Percentiles rank a stretch among this genome's conserved stretches.
Evolutionary conservation across 1,140 invertebrate genomes (phyloP).

Genomic region (Heliothis virescens): DNA sequence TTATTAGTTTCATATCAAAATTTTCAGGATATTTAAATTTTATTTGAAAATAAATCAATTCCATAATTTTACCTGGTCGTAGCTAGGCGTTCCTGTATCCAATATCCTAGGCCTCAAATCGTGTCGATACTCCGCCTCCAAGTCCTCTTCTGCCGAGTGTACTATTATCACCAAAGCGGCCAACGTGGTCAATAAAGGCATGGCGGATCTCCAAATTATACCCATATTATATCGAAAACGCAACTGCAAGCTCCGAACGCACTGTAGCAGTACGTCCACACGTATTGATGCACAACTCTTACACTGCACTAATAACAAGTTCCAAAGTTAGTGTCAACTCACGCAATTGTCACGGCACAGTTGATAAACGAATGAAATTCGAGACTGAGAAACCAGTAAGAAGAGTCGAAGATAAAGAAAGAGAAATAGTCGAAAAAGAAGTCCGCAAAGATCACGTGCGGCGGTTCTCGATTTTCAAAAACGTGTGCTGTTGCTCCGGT

Average conservation of each 20-base stretch:
- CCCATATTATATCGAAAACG: slow-evolving; percentile 77
- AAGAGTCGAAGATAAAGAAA: slow-evolving; percentile 64
- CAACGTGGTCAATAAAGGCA: slow-evolving; percentile 79
- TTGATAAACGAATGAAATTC: slow-evolving; percentile 42
- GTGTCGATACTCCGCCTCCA: slow-evolving; percentile 60
- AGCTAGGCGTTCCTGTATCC: slow-evolving; percentile 63
- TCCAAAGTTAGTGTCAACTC: slow-evolving; percentile 33
- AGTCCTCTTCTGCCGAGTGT: slow-evolving; percentile 77
- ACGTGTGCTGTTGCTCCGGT: neutral
- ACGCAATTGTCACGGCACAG: slow-evolving; percentile 27
- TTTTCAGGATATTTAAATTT: neutral
- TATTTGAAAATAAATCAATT: neutral
- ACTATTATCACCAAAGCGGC: slow-evolving; percentile 82
- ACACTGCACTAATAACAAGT: slow-evolving; percentile 45
- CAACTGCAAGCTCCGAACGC: slow-evolving; percentile 50
- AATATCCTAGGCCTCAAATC: slow-evolving; percentile 65
- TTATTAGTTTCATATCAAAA: too few relatives aligned
- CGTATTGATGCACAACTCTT: slow-evolving; percentile 48
- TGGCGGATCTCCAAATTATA: slow-evolving; percentile 67
- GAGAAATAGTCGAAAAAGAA: slow-evolving; percentile 58
- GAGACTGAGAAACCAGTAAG: slow-evolving; percentile 53
- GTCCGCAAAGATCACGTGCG: slow-evolving; percentile 53
- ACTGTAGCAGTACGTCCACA: slow-evolving; percentile 57
- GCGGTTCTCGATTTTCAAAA: slow-evolving; percentile 55
- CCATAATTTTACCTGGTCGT: slow-evolving; percentile 67